Evolutionary conservation across 2,113 vertebrate genomes (phyloP).

Genomic region (Myotis brandtii): DNA sequence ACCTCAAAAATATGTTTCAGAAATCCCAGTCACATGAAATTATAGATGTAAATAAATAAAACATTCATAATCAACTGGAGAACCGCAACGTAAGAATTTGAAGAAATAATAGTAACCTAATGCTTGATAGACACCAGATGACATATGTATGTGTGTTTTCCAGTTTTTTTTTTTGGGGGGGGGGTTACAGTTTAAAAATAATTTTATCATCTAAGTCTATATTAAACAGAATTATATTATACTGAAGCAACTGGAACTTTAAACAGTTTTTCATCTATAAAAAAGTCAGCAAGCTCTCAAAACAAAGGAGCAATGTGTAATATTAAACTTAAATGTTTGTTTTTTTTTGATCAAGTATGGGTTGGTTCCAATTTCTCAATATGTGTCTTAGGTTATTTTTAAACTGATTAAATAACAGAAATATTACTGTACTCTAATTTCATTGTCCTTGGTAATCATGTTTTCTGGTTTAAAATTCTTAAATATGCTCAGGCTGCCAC

Average conservation of each 20-base stretch:
- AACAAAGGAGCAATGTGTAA: neutral
- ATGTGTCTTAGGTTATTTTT: slow-evolving; percentile 57
- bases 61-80: slow-evolving; percentile 40
- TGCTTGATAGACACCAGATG: slow-evolving; percentile 37
- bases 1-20: slow-evolving; percentile 30
- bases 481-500: neutral
- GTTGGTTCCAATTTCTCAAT: slow-evolving; percentile 37
- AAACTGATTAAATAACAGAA: slow-evolving; percentile 57
- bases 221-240: slow-evolving; percentile 25
- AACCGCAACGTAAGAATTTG: slow-evolving; percentile 41
- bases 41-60: slow-evolving; percentile 18
- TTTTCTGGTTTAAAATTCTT: slow-evolving; percentile 51
- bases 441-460: slow-evolving; percentile 24
- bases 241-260: slow-evolving; percentile 30
- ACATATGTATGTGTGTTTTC: neutral
- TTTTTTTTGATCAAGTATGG: neutral
- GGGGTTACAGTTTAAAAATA: slow-evolving; percentile 11
- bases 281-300: slow-evolving; percentile 1
- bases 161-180: neutral
- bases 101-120: slow-evolving; percentile 57
- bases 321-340: neutral
- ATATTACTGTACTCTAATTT: slow-evolving; percentile 50
- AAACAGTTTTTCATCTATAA: neutral
- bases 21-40: slow-evolving; percentile 40
- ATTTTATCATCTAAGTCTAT: slow-evolving; percentile 56